These are phyloP conservation scores for Halichoerus grypus DNA, from an alignment of 2,113 vertebrate species.

Conservation along the genomic window DNA sequence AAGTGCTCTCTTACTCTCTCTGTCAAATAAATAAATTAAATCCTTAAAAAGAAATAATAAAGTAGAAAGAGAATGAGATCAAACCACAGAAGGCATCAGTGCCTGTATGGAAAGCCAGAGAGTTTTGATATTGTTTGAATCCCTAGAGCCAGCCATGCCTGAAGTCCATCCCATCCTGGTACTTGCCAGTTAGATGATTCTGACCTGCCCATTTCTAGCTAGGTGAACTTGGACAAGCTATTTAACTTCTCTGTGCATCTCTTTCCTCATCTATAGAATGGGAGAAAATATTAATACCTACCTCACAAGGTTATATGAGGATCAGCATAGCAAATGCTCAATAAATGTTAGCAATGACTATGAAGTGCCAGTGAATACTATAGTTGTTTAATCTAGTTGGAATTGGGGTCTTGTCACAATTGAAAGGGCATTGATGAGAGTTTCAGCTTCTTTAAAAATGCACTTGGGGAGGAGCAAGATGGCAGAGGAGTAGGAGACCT, in stretches of 20 bases:
- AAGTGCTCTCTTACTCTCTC: no score
- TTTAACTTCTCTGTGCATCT: background rate
- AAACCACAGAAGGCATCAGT: background rate
- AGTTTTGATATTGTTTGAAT: background rate
- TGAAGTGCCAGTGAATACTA: background rate
- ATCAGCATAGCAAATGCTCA: background rate
- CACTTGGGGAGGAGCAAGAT: no score
- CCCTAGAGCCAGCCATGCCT: background rate
- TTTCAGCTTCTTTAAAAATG: background rate
- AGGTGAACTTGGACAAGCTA: background rate
- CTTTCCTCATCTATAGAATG: background rate
- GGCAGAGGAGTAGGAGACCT: no score
- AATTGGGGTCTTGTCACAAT: background rate
- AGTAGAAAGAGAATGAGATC: background rate
- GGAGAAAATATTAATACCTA: background rate
- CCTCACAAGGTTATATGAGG: background rate
- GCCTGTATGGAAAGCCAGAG: background rate
- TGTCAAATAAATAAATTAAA: background rate
- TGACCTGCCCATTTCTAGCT: background rate
- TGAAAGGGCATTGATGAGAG: background rate
- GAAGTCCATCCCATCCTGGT: background rate
- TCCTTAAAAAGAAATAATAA: background rate
- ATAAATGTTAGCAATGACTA: background rate
- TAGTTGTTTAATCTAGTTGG: background rate
- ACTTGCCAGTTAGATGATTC: background rate